Percentiles rank a stretch among this genome's conserved stretches.
These are phyloP conservation scores for Epirrhoe alternata DNA, from an alignment of 2,888 invertebrate genomes.

Conservation along the genomic window DNA sequence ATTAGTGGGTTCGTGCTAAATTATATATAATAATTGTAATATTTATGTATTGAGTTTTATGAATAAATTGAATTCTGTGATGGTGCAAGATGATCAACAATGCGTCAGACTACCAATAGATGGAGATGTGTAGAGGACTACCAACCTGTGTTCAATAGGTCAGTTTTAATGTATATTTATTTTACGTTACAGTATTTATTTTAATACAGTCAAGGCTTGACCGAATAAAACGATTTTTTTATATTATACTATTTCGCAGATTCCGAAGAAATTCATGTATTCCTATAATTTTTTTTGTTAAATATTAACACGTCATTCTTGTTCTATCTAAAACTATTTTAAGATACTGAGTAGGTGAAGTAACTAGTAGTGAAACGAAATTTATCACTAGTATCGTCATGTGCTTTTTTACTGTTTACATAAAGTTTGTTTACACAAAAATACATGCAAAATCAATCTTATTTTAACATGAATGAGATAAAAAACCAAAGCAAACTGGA, in stretches of 20 bases:
- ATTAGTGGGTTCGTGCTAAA: too few relatives aligned
- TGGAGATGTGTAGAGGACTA: too few relatives aligned
- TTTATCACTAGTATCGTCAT: neutral
- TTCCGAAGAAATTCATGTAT: neutral
- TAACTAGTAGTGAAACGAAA: neutral
- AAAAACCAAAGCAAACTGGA: neutral
- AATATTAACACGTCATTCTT: neutral
- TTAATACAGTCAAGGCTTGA: neutral
- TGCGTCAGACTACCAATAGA: too few relatives aligned
- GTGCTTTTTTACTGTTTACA: neutral
- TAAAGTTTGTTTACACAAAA: too few relatives aligned
- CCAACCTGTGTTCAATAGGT: too few relatives aligned
- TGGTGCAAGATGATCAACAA: too few relatives aligned
- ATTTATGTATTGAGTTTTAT: too few relatives aligned
- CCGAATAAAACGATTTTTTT: neutral
- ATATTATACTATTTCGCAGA: neutral
- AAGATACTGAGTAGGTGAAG: neutral
- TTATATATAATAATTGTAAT: too few relatives aligned
- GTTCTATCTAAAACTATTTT: slow-evolving; percentile 10
- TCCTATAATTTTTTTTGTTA: neutral
- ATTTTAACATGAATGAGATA: neutral
- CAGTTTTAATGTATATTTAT: too few relatives aligned
- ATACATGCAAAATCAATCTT: neutral
- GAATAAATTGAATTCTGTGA: too few relatives aligned
- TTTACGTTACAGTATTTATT: too few relatives aligned